A percentile compares a stretch with the other conserved stretches of the same genome.
Conservation (phyloP, 2,797 vertebrate species). For the Sciaenops ocellatus region DNA sequence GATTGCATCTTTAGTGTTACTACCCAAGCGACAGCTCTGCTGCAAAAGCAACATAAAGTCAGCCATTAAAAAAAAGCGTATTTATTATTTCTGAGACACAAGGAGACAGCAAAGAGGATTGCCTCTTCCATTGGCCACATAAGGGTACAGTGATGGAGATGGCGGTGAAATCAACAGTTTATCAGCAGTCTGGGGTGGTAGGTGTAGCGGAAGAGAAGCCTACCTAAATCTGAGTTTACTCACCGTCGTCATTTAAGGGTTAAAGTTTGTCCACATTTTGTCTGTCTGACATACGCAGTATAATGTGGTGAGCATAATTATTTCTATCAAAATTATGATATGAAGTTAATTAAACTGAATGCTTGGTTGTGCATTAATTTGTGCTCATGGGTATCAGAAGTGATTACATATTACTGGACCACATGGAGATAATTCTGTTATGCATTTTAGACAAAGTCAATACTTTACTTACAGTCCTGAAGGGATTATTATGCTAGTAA, state of each 20-base stretch:
- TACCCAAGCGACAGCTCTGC: slow-evolving; percentile 79
- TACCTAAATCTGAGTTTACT: slow-evolving; percentile 7
- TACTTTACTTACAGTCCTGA: neutral
- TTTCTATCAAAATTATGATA: slow-evolving; percentile 6
- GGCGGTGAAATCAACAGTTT: slow-evolving; percentile 66
- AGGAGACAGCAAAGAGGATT: slow-evolving; percentile 79
- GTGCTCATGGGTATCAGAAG: neutral
- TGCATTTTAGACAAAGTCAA: neutral
- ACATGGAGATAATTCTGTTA: neutral
- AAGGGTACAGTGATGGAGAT: slow-evolving; percentile 69
- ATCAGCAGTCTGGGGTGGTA: slow-evolving; percentile 40
- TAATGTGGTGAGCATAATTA: neutral
- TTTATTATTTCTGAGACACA: slow-evolving; percentile 84
- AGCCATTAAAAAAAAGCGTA: slow-evolving; percentile 83
- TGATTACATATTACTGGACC: neutral
- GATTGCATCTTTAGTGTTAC: slow-evolving; percentile 86
- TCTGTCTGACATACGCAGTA: neutral
- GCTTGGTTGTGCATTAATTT: slow-evolving; percentile 1
- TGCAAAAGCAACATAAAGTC: slow-evolving; percentile 84
- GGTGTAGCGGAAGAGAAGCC: slow-evolving; percentile 1
- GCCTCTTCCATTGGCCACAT: slow-evolving; percentile 65
- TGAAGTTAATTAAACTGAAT: neutral
- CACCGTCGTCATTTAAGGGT: slow-evolving; percentile 1
- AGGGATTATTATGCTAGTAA: slow-evolving; percentile 9
- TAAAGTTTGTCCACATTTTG: slow-evolving; percentile 14